A percentile compares a stretch with the other conserved stretches of the same genome.
These are phyloP conservation scores for Marasmarcha lunaedactyla DNA, from an alignment of 2,888 invertebrate species.

Conservation along the genomic window DNA sequence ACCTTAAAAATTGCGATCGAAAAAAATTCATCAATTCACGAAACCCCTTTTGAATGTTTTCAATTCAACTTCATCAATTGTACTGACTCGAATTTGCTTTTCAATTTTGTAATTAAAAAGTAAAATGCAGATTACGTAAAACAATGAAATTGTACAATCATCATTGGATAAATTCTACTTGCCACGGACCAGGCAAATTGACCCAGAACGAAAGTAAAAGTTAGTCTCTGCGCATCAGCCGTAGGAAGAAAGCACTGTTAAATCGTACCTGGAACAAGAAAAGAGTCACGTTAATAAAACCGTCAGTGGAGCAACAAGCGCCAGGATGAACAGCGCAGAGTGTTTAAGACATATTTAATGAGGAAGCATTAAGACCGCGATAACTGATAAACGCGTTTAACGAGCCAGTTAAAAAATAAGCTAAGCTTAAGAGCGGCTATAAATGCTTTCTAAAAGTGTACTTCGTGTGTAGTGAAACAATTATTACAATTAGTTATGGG, in stretches of 20 bases:
- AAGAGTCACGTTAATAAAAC: conserved; percentile 26
- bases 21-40: too few species aligned
- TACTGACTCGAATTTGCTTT: too few species aligned
- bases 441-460: conserved; percentile 16
- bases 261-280: conserved; percentile 36
- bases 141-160: background rate
- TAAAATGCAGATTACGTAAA: background rate
- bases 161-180: background rate
- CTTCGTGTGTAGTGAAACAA: conserved; percentile 7
- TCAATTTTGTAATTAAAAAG: background rate
- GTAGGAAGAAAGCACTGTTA: conserved; percentile 22
- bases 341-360: conserved; percentile 18
- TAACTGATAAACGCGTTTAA: conserved; percentile 22
- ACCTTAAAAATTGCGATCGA: too few species aligned
- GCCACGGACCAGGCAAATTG: conserved; percentile 14
- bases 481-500: background rate
- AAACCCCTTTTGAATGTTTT: too few species aligned
- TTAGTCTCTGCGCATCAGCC: conserved; percentile 17
- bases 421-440: conserved; percentile 18
- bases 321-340: conserved; percentile 16
- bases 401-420: conserved; percentile 18
- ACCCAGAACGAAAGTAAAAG: conserved; percentile 29
- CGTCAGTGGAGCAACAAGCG: conserved; percentile 19
- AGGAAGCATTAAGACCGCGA: conserved; percentile 22
- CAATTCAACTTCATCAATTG: too few species aligned